These are phyloP conservation scores for Paratrypauchen microcephalus DNA, from an alignment of 2,797 vertebrate species.

Conservation along the genomic window DNA sequence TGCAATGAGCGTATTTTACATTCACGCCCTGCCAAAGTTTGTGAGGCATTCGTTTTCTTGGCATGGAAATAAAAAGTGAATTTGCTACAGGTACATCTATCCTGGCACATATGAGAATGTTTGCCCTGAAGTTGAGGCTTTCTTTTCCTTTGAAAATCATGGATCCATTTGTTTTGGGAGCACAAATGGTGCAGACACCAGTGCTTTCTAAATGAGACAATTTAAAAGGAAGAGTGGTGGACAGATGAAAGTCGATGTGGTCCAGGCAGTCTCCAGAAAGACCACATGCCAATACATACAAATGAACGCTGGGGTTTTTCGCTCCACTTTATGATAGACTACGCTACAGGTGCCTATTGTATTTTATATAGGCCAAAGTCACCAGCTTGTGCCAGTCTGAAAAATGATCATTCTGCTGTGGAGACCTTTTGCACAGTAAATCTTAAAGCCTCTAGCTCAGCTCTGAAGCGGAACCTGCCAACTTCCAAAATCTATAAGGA, in stretches of 20 bases:
- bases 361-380: constrained; percentile 17
- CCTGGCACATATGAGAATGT: neutral
- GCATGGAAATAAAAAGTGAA: neutral
- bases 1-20: constrained; percentile 12
- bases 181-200: constrained; percentile 9
- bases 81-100: constrained; percentile 6
- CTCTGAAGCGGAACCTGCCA: constrained; percentile 27
- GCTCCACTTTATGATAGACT: constrained; percentile 14
- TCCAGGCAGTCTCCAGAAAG: constrained; percentile 11
- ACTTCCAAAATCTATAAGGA: constrained; percentile 29
- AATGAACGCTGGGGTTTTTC: constrained; percentile 26
- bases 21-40: constrained; percentile 4
- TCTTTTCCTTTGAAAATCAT: constrained; percentile 8
- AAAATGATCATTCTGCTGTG: constrained; percentile 13
- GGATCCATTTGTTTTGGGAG: constrained; percentile 10
- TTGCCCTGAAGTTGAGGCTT: constrained; percentile 9
- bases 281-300: constrained; percentile 29
- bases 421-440: constrained; percentile 25
- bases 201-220: constrained; percentile 20
- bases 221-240: constrained; percentile 10
- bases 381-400: constrained; percentile 32
- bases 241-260: neutral
- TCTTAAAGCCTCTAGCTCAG: constrained; percentile 22
- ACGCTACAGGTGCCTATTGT: constrained; percentile 10
- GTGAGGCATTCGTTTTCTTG: constrained; percentile 1